Percentiles rank a stretch among this genome's conserved stretches.
phyloP scores from a whole-genome alignment of 2,797 vertebrate species.

The Sphaeramia orbicularis region DNA sequence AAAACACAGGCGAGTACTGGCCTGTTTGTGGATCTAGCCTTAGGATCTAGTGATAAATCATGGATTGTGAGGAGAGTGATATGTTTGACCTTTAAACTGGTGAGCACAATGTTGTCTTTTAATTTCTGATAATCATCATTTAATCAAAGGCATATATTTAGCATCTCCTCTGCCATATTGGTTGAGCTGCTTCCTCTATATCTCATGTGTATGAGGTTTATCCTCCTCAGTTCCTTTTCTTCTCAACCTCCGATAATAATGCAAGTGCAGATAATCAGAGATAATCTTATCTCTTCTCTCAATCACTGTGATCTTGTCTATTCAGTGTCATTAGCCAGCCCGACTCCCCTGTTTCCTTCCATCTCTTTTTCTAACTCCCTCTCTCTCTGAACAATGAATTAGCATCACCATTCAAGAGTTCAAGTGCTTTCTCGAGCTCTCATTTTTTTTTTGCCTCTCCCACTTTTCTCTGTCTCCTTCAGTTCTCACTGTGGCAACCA shows the following conservation, averaged over 20 bases:
- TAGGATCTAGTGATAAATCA: background rate
- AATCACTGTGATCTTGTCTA: conserved; percentile 64
- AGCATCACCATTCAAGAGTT: conserved; percentile 61
- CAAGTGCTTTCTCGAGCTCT: conserved; percentile 46
- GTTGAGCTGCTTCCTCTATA: background rate
- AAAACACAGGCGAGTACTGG: background rate
- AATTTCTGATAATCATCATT: conserved; percentile 9
- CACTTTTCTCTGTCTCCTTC: conserved; percentile 25
- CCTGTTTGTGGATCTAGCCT: background rate
- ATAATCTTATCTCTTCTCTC: conserved; percentile 63
- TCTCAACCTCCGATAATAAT: conserved; percentile 40
- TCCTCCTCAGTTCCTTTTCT: conserved; percentile 23
- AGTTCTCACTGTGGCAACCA: conserved; percentile 17
- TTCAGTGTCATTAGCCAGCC: conserved; percentile 56
- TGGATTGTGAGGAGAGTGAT: background rate
- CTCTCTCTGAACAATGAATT: conserved; percentile 39
- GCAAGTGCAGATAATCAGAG: conserved; percentile 62
- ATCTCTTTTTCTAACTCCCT: conserved; percentile 17
- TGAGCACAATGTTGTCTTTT: background rate
- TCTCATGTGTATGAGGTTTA: background rate
- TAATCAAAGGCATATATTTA: conserved; percentile 26
- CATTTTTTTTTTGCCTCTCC: conserved; percentile 10
- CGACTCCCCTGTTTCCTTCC: conserved; percentile 50
- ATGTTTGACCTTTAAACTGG: conserved; percentile 33
- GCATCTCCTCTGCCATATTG: background rate